Evolutionary conservation across 2,888 invertebrate genomes (phyloP).

Genomic region (Eristalinus sepulchralis): DNA sequence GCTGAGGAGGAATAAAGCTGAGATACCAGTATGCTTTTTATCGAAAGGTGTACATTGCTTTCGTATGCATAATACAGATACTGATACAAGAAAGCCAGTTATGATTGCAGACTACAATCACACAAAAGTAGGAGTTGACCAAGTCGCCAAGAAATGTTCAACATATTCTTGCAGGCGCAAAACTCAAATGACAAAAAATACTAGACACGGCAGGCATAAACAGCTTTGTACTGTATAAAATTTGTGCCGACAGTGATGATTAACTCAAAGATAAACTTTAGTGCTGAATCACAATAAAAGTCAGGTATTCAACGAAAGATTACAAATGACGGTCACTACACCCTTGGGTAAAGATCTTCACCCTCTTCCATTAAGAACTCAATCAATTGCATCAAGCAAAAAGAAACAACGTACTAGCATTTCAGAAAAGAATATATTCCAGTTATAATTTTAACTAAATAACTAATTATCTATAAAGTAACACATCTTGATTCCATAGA

Average conservation of each 20-base stretch:
- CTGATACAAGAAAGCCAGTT: conserved; percentile 45
- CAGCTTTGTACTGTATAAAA: too few species aligned
- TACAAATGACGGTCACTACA: conserved; percentile 25
- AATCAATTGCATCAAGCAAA: conserved; percentile 21
- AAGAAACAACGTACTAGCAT: too few species aligned
- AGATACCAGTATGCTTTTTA: too few species aligned
- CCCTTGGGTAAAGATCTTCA: conserved; percentile 45
- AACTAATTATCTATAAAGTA: too few species aligned
- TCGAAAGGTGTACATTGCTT: neutral
- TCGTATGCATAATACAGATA: conserved; percentile 15
- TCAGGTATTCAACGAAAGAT: conserved; percentile 6
- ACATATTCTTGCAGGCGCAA: conserved; percentile 62
- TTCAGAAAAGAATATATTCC: too few species aligned
- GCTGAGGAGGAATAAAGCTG: too few species aligned
- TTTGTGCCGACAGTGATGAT: too few species aligned
- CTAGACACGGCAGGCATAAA: too few species aligned
- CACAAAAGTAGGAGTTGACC: conserved; percentile 28
- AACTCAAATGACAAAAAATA: conserved; percentile 38
- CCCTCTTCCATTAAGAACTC: conserved; percentile 49
- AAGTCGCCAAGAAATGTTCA: conserved; percentile 60
- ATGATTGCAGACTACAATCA: conserved; percentile 54
- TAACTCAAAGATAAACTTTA: too few species aligned
- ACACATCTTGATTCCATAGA: too few species aligned
- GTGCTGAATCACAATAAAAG: too few species aligned
- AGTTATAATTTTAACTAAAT: too few species aligned